These are phyloP conservation scores for Pseudochirops corinnae DNA, from an alignment of 2,797 vertebrate genomes.

Conservation along the genomic window DNA sequence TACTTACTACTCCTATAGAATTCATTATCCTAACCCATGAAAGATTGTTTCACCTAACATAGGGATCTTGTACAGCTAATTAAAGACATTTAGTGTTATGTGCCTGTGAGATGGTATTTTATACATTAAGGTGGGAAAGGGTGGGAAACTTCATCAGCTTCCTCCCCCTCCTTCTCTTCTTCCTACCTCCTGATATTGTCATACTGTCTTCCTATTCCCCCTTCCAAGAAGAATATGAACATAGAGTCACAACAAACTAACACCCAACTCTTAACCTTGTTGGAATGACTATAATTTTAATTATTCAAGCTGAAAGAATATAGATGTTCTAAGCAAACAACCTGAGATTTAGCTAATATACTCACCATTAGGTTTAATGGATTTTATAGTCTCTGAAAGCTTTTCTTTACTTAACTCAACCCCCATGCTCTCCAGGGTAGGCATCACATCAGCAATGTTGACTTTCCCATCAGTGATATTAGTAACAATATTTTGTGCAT, in stretches of 20 bases:
- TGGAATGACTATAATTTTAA: not conserved
- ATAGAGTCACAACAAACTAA: not conserved
- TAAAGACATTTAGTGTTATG: not conserved
- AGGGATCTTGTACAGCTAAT: not conserved
- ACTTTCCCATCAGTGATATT: slow-evolving; percentile 43
- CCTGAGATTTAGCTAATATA: not conserved
- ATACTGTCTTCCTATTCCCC: not conserved
- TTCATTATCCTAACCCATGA: not conserved
- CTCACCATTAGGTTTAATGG: slow-evolving; percentile 32
- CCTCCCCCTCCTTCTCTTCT: not conserved
- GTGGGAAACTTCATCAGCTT: not conserved
- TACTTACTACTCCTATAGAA: not conserved
- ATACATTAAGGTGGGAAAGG: not conserved
- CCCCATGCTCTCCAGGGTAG: slow-evolving; percentile 40
- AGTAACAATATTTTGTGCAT: slow-evolving; percentile 12
- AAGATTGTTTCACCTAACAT: not conserved
- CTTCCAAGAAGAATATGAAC: not conserved
- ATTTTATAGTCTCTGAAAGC: slow-evolving; percentile 15
- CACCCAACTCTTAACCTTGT: not conserved
- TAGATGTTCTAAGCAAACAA: not conserved
- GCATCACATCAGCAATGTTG: slow-evolving; percentile 18
- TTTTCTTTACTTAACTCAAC: slow-evolving; percentile 12
- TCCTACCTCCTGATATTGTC: not conserved
- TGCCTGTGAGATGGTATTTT: not conserved
- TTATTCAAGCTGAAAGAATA: not conserved